phyloP scores from a whole-genome alignment of 2,113 vertebrate genomes.

The Platanista minor region DNA sequence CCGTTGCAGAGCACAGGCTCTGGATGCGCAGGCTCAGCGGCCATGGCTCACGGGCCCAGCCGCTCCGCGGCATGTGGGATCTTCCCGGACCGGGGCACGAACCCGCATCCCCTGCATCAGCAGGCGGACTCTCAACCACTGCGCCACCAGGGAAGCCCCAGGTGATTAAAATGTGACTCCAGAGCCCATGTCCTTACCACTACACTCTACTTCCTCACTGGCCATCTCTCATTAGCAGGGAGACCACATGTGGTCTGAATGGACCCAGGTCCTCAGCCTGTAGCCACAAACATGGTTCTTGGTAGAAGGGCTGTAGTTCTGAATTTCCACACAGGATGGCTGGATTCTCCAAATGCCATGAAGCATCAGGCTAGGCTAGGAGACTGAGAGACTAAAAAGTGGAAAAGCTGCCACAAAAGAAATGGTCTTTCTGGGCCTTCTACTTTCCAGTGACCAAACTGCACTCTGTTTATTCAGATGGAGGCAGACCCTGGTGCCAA shows the following conservation, averaged over 20 bases:
- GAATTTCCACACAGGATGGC: neutral
- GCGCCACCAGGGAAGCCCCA: too few species aligned
- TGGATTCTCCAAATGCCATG: neutral
- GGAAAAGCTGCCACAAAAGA: conserved; percentile 23
- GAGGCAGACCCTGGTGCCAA: conserved; percentile 83
- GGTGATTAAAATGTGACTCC: neutral
- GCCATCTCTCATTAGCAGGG: neutral
- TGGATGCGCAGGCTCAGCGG: too few species aligned
- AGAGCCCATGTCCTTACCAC: neutral
- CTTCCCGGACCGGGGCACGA: too few species aligned
- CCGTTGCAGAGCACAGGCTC: too few species aligned
- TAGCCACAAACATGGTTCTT: neutral
- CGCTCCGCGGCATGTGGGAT: too few species aligned
- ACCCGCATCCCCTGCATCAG: too few species aligned
- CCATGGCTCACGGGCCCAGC: too few species aligned
- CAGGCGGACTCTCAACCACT: too few species aligned
- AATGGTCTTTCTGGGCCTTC: conserved; percentile 59
- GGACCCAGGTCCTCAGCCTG: neutral
- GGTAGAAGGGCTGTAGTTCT: neutral
- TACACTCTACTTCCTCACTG: neutral
- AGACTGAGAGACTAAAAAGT: conserved; percentile 19
- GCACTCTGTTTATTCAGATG: conserved; percentile 90
- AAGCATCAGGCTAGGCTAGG: neutral
- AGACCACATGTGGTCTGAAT: neutral
- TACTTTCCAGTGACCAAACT: conserved; percentile 79